Evolutionary conservation across 2,797 vertebrate species (phyloP), one percentile per base, ranked within the genome.

Genomic region (Furcifer pardalis): DNA sequence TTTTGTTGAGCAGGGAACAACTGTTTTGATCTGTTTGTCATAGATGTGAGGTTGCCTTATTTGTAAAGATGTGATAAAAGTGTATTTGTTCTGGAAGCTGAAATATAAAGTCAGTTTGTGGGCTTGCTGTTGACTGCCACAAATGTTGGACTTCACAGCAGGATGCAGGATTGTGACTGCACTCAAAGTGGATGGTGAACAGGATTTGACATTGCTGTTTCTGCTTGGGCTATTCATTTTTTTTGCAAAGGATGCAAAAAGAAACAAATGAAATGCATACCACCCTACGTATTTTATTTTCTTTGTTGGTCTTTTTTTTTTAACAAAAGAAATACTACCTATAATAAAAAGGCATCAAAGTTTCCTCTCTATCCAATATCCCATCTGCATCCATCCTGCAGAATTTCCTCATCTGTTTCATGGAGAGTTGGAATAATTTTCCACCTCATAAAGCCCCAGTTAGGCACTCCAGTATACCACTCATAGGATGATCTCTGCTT

Each of bases 51-150:
- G 9, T 35, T 80, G 40, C 3, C 63, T 82, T 17, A 40, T 40
- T 71, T 66, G 37, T 49, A 81, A 23, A 9, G 7, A 46, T 3
- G 12, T 49, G 21, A 66, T 69, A 73, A 89, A 88, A 85, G 80
- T 80, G 19, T 12, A 89, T 90, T 78, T 87, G 23, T 32, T 82
- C 65, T 88, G 46, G 62, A 88, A 89, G 35, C 42, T 77, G 77
- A 56, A 52, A 83, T 89, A 76, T 69, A 92, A 91, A 89, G 60
- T 1, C 6, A 82, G n/a, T 65, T 65, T 23, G 49, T 75, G 9
- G 42, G 3, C 2, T 68, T 88, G 73, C 35, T 84, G 42, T 19
- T 59, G 35, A 56, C 52, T n/a, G 52, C 21, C 66, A 56, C 37
- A 69, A 68, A 68, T 9, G 5, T 69, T 71, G 66, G 2, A 78